Base-by-base conservation (phyloP, 2,113 vertebrate species). In the Pluvianellus socialis region DNA sequence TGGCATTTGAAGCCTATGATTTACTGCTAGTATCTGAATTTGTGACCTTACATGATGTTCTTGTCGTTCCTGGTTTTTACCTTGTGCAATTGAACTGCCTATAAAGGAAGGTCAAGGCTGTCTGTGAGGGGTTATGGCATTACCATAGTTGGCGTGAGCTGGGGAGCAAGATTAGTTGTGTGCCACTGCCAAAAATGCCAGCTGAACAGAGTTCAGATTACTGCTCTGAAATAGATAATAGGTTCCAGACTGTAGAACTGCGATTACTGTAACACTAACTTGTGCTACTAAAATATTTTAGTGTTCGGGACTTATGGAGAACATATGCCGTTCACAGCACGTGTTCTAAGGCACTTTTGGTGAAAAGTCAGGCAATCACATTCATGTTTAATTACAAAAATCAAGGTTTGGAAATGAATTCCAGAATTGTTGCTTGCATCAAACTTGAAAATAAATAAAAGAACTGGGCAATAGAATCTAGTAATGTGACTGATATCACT, bases 1-100 rank as follows among this genome's bases (percentile, higher is more conserved):
- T 85, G 79, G 23, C 71, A 95, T 77, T 87, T 87, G 35, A 95
- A 96, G 30, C 27, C 73, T 74, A 17, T 85, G 75, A 89, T 95
- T 96, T 95, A 91, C 61, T 86, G 72, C 49, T 92, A 23, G 58
- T 40, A 16, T 59, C 44, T 73, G 72, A 90, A 82, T 74, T 68
- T 81, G n/a, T 84, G 75, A 93, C 79, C 61, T 93, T 92, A 75
- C 33, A 65, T 44, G n/a, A 21, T 19, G 81, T 47, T 62, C 49
- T 71, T 13, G 2, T 72, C 12, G 8, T 71, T 79, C 24, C 7
- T 45, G 42, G 10, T 52, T 80, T 90, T 91, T 70, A 71, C 23
- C 16, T 94, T 38, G 32, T 49, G 30, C 27, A 15, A 10, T 32
- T 88, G 72, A 52, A 55, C 62, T 95, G 49, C 26, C 38, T 77